Percentiles rank a stretch among this genome's conserved stretches.
These are phyloP conservation scores for Heterohyrax brucei DNA, from an alignment of 2,797 vertebrate species.

Conservation along the genomic window DNA sequence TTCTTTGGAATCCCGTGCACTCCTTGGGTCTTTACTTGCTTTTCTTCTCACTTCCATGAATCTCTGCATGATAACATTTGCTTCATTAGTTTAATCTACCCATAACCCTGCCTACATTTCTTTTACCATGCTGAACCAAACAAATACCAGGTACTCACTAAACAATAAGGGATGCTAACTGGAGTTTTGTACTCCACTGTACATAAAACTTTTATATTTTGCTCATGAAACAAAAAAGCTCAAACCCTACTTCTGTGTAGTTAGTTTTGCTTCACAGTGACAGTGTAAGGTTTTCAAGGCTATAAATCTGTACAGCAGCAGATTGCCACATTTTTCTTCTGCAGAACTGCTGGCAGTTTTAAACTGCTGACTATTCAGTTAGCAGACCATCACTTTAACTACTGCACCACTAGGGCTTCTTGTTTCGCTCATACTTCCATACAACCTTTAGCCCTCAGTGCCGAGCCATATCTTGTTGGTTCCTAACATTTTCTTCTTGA, in stretches of 20 bases:
- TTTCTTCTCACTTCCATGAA: neutral
- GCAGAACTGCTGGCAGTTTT: no score
- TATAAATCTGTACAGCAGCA: no score
- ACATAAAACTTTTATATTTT: neutral
- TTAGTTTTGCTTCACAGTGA: no score
- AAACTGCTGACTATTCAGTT: no score
- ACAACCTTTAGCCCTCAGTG: no score
- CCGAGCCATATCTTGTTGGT: neutral
- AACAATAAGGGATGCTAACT: neutral
- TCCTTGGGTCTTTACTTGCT: neutral
- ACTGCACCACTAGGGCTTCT: no score
- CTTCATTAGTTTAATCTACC: neutral
- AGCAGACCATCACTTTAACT: no score
- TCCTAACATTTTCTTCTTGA: conserved; percentile 4
- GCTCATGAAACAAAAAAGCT: no score
- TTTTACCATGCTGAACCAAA: neutral
- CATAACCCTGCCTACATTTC: neutral
- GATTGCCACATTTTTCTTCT: no score
- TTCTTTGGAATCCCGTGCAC: neutral
- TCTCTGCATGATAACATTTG: neutral
- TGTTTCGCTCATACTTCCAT: neutral
- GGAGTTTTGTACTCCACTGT: neutral
- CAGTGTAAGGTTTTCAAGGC: no score
- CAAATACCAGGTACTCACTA: neutral
- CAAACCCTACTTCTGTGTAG: no score